Evolutionary conservation across 2,113 vertebrate species (phyloP).

Genomic region (Euleptes europaea): DNA sequence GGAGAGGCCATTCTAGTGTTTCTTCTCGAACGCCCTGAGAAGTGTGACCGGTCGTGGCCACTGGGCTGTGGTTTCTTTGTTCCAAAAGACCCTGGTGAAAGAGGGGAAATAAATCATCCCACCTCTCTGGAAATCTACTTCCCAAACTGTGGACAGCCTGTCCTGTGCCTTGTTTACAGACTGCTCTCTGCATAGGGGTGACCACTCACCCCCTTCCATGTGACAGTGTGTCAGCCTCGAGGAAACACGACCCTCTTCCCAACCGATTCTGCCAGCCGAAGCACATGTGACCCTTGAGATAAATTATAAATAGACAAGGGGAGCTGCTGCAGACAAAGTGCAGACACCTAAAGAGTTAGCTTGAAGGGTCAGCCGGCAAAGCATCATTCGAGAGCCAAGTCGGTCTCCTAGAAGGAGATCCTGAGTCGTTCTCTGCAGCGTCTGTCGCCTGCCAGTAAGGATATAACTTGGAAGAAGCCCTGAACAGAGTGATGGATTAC

Average conservation of each 20-base stretch:
- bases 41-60: constrained; percentile 7
- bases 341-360: constrained; percentile 8
- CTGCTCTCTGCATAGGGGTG: background rate
- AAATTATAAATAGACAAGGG: constrained; percentile 74
- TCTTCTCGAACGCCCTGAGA: fast-evolving
- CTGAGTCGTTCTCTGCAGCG: background rate
- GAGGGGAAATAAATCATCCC: background rate
- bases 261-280: background rate
- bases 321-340: constrained; percentile 37
- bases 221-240: constrained; percentile 65
- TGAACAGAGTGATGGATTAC: constrained; percentile 69
- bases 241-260: constrained; percentile 67
- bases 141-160: constrained; percentile 60
- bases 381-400: background rate
- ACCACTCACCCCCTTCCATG: constrained; percentile 62
- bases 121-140: constrained; percentile 19
- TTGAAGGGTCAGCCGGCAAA: background rate
- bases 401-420: background rate
- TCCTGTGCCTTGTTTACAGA: constrained; percentile 76
- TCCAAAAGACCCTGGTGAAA: background rate
- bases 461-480: background rate
- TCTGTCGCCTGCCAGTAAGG: background rate
- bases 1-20: fast-evolving
- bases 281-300: constrained; percentile 64
- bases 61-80: fast-evolving